Conservation (phyloP, 2,113 vertebrate genomes). For the Edolisoma coerulescens region DNA sequence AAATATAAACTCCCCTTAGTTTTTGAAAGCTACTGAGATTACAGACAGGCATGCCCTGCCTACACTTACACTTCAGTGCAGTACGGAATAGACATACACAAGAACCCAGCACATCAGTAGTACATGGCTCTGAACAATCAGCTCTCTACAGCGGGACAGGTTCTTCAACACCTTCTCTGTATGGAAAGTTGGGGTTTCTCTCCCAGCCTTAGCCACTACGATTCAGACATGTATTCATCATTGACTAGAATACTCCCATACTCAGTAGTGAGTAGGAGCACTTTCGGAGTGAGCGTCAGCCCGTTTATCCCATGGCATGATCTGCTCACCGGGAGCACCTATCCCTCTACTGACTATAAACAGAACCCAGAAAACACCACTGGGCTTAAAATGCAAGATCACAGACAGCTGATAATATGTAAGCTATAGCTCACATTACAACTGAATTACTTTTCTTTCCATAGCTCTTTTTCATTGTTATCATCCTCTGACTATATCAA, state of each 20-base stretch:
- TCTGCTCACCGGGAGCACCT: neutral
- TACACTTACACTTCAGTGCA: neutral
- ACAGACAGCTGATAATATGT: neutral
- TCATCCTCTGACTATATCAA: neutral
- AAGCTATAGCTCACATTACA: neutral
- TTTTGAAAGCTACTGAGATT: neutral
- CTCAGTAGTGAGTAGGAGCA: neutral
- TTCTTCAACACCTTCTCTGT: neutral
- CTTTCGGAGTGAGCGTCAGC: neutral
- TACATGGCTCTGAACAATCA: neutral
- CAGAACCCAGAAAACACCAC: neutral
- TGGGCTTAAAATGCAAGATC: neutral
- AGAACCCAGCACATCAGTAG: neutral
- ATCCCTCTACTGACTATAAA: neutral
- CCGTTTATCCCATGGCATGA: neutral
- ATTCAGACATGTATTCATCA: neutral
- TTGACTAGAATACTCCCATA: neutral
- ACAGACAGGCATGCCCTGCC: neutral
- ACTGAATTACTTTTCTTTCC: neutral
- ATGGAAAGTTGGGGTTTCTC: neutral
- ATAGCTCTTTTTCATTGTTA: neutral
- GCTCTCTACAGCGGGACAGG: accelerated
- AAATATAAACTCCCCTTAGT: neutral
- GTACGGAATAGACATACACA: neutral
- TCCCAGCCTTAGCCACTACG: neutral